Conservation (phyloP, 2,888 invertebrate genomes). For the Arge pagana region DNA sequence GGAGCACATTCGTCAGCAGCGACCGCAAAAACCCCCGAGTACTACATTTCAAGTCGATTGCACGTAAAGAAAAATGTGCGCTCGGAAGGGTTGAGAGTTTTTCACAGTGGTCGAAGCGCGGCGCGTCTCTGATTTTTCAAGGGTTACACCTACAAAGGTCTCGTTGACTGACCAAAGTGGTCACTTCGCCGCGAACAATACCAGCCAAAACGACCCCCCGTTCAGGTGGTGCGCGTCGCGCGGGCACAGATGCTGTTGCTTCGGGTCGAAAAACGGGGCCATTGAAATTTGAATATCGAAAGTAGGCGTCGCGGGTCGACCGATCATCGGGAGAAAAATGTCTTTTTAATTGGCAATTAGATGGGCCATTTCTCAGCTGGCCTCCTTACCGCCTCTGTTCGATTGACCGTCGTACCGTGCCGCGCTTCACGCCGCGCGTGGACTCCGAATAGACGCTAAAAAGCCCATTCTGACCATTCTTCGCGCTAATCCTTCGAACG, state of each 20-base stretch:
- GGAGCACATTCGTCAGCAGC: neutral
- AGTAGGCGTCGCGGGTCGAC: slow-evolving; percentile 5
- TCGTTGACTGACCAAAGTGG: slow-evolving; percentile 18
- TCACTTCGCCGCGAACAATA: neutral
- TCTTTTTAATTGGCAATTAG: slow-evolving; percentile 58
- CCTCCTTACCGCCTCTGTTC: slow-evolving; percentile 30
- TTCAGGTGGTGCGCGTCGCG: neutral
- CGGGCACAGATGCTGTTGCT: slow-evolving; percentile 6
- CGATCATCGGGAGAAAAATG: slow-evolving; percentile 40
- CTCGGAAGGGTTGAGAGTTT: neutral
- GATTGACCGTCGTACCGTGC: slow-evolving; percentile 30
- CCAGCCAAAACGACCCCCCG: slow-evolving; percentile 14
- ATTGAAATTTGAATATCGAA: slow-evolving; percentile 16
- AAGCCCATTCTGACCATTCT: slow-evolving; percentile 38
- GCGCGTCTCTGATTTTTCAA: neutral
- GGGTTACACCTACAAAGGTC: slow-evolving; percentile 4
- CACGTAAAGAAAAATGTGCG: neutral
- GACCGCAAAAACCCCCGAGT: neutral
- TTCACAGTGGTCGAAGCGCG: neutral
- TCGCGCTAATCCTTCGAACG: slow-evolving; percentile 39
- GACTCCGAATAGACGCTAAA: slow-evolving; percentile 30
- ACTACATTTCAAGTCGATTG: neutral
- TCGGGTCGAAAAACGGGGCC: slow-evolving; percentile 2
- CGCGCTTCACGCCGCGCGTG: slow-evolving; percentile 26
- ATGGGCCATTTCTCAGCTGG: slow-evolving; percentile 52